Percentiles rank a stretch among this genome's conserved stretches.
Conservation (phyloP, 1,140 invertebrate genomes). For the Varroa destructor region DNA sequence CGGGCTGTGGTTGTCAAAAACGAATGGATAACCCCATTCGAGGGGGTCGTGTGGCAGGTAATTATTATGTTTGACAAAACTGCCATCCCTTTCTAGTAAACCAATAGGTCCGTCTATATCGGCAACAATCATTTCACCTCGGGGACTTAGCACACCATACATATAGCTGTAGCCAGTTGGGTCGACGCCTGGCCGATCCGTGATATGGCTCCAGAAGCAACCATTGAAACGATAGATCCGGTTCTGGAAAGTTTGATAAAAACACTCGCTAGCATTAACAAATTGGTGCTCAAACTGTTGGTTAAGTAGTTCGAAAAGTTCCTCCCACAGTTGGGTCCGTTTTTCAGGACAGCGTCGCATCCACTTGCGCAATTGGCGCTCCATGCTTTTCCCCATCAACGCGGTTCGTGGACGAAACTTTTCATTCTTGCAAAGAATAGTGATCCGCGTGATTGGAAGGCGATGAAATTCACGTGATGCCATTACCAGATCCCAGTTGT, state of each 20-base stretch:
- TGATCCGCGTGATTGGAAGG: conserved; percentile 2
- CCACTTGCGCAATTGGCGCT: conserved; percentile 16
- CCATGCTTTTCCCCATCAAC: conserved; percentile 16
- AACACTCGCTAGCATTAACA: conserved; percentile 15
- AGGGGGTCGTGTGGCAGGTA: conserved; percentile 14
- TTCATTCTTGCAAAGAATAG: conserved; percentile 17
- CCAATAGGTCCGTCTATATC: conserved; percentile 24
- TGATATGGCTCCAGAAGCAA: conserved; percentile 20
- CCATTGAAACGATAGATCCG: conserved; percentile 25
- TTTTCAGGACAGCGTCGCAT: conserved; percentile 23
- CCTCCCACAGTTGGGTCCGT: conserved; percentile 21
- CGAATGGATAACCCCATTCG: conserved; percentile 21
- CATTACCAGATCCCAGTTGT: conserved; percentile 27
- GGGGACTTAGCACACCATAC: conserved; percentile 22
- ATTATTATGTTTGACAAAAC: conserved; percentile 5
- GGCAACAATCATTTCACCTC: conserved; percentile 25
- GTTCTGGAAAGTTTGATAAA: conserved; percentile 23
- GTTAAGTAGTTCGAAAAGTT: conserved; percentile 6
- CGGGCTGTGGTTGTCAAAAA: conserved; percentile 21
- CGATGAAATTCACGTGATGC: conserved; percentile 21
- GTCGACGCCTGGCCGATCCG: conserved; percentile 15
- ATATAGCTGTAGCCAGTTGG: conserved; percentile 14
- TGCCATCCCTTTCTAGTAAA: conserved; percentile 12
- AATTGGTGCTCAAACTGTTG: conserved; percentile 25
- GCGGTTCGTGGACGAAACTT: conserved; percentile 2